Percentiles rank a stretch among this genome's conserved stretches.
Evolutionary conservation across 2,113 vertebrate species (phyloP).

Genomic region (Myotis davidii): DNA sequence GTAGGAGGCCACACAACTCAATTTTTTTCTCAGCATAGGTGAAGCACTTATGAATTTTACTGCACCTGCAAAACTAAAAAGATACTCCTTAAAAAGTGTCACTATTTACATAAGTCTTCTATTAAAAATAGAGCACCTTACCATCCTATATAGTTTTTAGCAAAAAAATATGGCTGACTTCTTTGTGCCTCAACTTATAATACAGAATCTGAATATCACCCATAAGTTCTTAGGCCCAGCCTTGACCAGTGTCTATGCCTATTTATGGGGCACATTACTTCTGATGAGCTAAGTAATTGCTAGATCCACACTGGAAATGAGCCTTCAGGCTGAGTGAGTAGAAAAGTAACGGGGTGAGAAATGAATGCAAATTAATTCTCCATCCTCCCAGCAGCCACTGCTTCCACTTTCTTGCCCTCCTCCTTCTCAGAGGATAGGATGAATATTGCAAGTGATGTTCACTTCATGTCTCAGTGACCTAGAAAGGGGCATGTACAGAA

Average conservation of each 20-base stretch:
- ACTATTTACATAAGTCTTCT: neutral
- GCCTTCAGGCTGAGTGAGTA: neutral
- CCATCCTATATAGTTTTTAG: neutral
- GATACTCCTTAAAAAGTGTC: neutral
- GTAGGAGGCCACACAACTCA: neutral
- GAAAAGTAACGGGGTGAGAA: slow-evolving; percentile 15
- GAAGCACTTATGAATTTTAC: neutral
- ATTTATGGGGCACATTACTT: neutral
- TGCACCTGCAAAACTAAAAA: neutral
- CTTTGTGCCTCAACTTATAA: neutral
- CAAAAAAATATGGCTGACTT: neutral
- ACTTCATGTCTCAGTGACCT: slow-evolving; percentile 27
- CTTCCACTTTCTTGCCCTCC: neutral
- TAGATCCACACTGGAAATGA: neutral
- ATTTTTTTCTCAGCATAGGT: neutral
- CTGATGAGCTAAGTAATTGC: slow-evolving; percentile 12
- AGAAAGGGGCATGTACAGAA: neutral
- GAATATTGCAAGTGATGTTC: neutral
- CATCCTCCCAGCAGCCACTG: neutral
- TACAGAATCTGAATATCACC: neutral
- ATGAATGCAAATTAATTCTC: slow-evolving; percentile 44
- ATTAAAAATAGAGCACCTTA: neutral
- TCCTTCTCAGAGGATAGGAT: slow-evolving; percentile 26
- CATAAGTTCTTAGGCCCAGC: neutral
- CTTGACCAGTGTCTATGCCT: neutral